Evolutionary conservation across 2,888 invertebrate species (phyloP), one percentile per base, ranked within the genome.

Genomic region (Melieria omissa): DNA sequence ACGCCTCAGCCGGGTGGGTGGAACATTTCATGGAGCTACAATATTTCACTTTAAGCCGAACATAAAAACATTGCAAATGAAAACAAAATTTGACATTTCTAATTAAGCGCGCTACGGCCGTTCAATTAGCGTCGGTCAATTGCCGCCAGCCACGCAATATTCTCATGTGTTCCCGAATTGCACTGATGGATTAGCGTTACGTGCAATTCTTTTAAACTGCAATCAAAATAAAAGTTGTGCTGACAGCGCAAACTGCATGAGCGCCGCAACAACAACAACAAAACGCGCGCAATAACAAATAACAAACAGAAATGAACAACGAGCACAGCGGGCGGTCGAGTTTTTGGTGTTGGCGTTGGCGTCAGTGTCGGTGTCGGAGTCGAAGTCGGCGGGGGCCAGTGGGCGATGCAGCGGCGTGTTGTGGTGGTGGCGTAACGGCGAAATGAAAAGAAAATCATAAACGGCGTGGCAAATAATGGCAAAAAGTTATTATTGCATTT

Each of bases 91-190:
- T 1, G 71, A 61, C 71, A 61, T 65, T 63, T 71, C 71, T 63
- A 81, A 81, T 81, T 82, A 81, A 82, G 82, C 79, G 81, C 29
- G 29, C 29, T 81, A 81, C 81, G 81, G 79, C 82, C 79, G 81
- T 81, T 82, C 83, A 82, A 81, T 81, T 82, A 81, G 83, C 79
- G 78, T 81, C 82, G 78, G 79, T 80, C 82, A 81, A 81, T 81
- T 81, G 81, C 81, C 81, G 78, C 80, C 74, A 79, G 75, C 80
- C 81, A 82, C 81, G 83, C 78, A 78, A 82, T 46, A 44, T 61
- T 14, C 10, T 62, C 14, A 47, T 49, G 16, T n/a, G 16, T 4
- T 47, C 47, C 3, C 42, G n/a, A 7, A 54, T 49, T 12, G 42
- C 5, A 9, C 46, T 67, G 67, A 67, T 60, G 67, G 60, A 67